A percentile compares a stretch with the other conserved stretches of the same genome.
These are phyloP conservation scores for Caenorhabditis auriculariae DNA, from an alignment of 2,888 invertebrate species.

Conservation along the genomic window DNA sequence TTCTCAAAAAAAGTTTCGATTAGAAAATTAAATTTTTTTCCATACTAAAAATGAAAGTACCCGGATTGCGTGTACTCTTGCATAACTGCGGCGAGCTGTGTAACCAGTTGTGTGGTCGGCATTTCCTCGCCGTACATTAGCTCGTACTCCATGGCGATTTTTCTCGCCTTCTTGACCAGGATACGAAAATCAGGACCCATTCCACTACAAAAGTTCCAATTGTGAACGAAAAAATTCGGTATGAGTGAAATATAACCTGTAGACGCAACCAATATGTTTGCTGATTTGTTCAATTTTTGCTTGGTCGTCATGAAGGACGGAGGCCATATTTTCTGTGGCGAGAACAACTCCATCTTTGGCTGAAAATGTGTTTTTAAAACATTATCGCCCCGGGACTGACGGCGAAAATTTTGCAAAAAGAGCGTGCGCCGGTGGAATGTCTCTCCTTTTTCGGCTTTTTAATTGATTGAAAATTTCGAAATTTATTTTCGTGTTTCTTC, in stretches of 20 bases:
- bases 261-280: conserved; percentile 93
- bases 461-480: too few relatives aligned
- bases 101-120: conserved; percentile 92
- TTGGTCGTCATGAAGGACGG: conserved; percentile 91
- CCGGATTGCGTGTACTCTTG: conserved; percentile 99
- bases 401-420: too few relatives aligned
- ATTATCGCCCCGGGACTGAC: too few relatives aligned
- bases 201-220: conserved; percentile 71
- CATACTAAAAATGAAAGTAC: conserved; percentile 65
- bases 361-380: conserved; percentile 64
- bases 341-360: conserved; percentile 97
- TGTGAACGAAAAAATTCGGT: not conserved
- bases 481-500: too few relatives aligned
- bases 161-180: conserved; percentile 57
- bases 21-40: not conserved
- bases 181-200: conserved; percentile 70
- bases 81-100: conserved; percentile 93
- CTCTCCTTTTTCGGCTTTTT: too few relatives aligned
- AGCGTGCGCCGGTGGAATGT: too few relatives aligned
- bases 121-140: conserved; percentile 90
- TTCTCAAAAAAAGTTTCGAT: conserved; percentile 1
- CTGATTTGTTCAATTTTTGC: conserved; percentile 94
- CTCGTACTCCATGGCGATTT: conserved; percentile 73
- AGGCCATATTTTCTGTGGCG: conserved; percentile 98
- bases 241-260: conserved; percentile 64